Base-by-base conservation (phyloP, 2,888 invertebrate species). In the Cantharis rufa region DNA sequence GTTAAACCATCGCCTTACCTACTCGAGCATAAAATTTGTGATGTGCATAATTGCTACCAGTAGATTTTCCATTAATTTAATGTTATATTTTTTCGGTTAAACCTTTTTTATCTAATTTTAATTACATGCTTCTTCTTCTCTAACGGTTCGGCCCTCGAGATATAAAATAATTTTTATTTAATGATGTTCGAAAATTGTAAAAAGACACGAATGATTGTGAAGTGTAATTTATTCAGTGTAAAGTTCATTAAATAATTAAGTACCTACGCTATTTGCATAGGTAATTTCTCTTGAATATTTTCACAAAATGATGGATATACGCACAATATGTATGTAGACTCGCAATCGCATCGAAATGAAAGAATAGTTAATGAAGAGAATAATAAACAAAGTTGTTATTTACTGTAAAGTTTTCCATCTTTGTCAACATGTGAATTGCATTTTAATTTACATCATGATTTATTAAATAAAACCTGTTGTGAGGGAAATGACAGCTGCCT, bases 401-500 rank as follows among this genome's bases (percentile, higher is more conserved):
- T 63, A 18, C 63, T 63, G 64, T 66, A 21, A 18, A 66, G 18
- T 66, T 66, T 66, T 63, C 15, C 21, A 66, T 48, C 48, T 48
- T 48, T 48, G 48, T 48, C 48, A 48, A 48, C 18, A 66, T 66
- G 24, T 66, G 70, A 70, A 75, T 71, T 75, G 71, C 71, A 71
- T 77, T 77, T 77, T 77, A 77, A 77, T 77, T 77, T 73, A 32
- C 70, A 62, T 61, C 70, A 70, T 70, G 76, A 72, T 77, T 77
- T 77, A 77, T 28, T 28, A 69, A 64, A 64, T 72, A 69, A 73
- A 73, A 73, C 76, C 76, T 32, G 76, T 73, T 77, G 18, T 21
- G 71, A 73, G 76, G 76, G 73, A 77, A 77, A 77, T 74, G 72
- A 73, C 72, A 77, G 70, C 74, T 70, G 70, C 66, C 69, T 73